Conservation (phyloP, 2,797 vertebrate species). For the Danionella dracula region DNA sequence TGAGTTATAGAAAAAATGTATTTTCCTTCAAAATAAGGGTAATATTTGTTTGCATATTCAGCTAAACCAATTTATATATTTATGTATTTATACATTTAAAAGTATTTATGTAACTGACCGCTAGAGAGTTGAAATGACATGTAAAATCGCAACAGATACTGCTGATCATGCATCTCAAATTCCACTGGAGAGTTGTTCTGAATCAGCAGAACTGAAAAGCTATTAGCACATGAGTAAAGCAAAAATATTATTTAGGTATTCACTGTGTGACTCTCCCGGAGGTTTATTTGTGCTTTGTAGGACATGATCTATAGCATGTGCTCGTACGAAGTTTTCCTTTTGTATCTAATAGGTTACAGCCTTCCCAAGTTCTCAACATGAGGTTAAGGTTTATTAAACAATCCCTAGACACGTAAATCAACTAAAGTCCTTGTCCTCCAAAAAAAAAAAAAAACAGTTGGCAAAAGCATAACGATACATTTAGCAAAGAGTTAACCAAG, state of each 20-base stretch:
- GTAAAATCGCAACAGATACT: too few relatives aligned
- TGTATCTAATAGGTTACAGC: conserved; percentile 9
- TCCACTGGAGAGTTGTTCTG: not conserved
- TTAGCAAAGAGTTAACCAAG: conserved; percentile 6
- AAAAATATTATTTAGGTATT: too few relatives aligned
- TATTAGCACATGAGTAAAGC: not conserved
- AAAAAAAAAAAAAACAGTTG: conserved; percentile 20
- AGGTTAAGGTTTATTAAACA: conserved; percentile 27
- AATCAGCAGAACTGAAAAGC: not conserved
- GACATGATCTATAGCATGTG: not conserved
- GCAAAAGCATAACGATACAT: conserved; percentile 15
- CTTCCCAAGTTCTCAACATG: not conserved
- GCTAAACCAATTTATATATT: too few relatives aligned
- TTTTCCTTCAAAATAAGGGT: too few relatives aligned
- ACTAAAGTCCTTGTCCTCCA: conserved; percentile 21
- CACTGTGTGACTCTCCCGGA: not conserved
- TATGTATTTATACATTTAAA: too few relatives aligned
- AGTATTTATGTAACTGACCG: too few relatives aligned
- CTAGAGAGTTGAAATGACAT: too few relatives aligned
- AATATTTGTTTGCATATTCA: too few relatives aligned
- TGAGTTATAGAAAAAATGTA: too few relatives aligned
- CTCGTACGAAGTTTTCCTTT: not conserved
- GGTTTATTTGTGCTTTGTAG: not conserved
- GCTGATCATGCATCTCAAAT: conserved; percentile 11
- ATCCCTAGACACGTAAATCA: conserved; percentile 24